Evolutionary conservation across 2,888 invertebrate species (phyloP).

Genomic region (Laspeyria flexula): DNA sequence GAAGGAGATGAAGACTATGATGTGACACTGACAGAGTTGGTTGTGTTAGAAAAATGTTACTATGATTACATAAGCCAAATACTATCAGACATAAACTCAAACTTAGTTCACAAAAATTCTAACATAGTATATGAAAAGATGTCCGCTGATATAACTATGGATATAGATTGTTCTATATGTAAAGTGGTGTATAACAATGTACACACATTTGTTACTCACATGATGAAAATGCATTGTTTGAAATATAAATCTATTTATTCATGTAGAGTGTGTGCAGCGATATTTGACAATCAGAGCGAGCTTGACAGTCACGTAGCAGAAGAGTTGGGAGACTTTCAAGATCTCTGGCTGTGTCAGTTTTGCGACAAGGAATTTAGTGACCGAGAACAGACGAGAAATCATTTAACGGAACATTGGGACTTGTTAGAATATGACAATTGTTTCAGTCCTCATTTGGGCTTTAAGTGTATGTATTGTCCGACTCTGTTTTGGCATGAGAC

Average conservation of each 20-base stretch:
- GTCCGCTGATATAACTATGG: conserved; percentile 48
- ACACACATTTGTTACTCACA: conserved; percentile 60
- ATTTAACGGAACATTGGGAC: conserved; percentile 71
- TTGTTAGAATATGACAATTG: conserved; percentile 72
- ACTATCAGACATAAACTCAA: conserved; percentile 59
- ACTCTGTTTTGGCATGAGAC: conserved; percentile 82
- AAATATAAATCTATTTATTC: conserved; percentile 66
- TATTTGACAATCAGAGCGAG: conserved; percentile 68
- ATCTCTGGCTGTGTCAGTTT: conserved; percentile 82
- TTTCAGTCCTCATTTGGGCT: conserved; percentile 80
- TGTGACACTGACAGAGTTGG: conserved; percentile 73
- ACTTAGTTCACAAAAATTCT: conserved; percentile 61
- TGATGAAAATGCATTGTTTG: conserved; percentile 72
- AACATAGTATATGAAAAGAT: conserved; percentile 61
- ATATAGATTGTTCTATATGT: conserved; percentile 68
- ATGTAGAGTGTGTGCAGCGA: conserved; percentile 73
- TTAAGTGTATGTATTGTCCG: conserved; percentile 80
- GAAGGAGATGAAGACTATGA: conserved; percentile 79
- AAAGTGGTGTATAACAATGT: conserved; percentile 55
- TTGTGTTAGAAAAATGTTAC: conserved; percentile 75
- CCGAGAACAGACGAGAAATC: conserved; percentile 64
- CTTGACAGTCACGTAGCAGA: conserved; percentile 62
- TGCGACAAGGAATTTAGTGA: conserved; percentile 80
- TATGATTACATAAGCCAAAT: conserved; percentile 68
- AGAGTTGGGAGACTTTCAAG: conserved; percentile 74